Evolutionary conservation across 2,113 vertebrate genomes (phyloP).

Genomic region (Zapornia atra): DNA sequence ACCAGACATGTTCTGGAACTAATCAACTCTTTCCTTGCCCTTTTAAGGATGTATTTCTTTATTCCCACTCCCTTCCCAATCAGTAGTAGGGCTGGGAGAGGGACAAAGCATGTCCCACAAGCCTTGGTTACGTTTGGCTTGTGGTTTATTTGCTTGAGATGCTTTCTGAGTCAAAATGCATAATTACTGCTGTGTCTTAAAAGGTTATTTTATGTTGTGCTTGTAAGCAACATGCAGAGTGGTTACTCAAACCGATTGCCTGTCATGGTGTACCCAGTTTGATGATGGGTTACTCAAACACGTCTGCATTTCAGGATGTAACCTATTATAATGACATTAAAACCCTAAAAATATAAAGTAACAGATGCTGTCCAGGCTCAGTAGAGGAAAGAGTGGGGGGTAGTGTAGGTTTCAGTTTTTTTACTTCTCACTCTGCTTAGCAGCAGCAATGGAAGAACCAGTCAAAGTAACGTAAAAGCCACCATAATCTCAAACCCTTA

Average conservation of each 20-base stretch:
- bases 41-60: neutral
- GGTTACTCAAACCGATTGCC: neutral
- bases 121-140: neutral
- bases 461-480: neutral
- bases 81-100: neutral
- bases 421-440: neutral
- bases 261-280: neutral
- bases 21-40: neutral
- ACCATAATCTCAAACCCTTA: neutral
- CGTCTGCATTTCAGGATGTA: neutral
- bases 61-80: neutral
- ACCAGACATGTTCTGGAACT: conserved; percentile 6
- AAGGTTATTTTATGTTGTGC: neutral
- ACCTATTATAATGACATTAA: neutral
- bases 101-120: neutral
- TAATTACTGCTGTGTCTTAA: neutral
- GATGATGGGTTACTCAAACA: neutral
- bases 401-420: neutral
- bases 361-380: neutral
- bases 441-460: neutral
- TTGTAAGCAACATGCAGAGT: neutral
- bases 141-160: neutral
- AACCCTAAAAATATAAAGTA: neutral
- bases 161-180: neutral
- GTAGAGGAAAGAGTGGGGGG: neutral